These are phyloP conservation scores for Riparia riparia DNA, from an alignment of 2,113 vertebrate genomes.

Conservation along the genomic window DNA sequence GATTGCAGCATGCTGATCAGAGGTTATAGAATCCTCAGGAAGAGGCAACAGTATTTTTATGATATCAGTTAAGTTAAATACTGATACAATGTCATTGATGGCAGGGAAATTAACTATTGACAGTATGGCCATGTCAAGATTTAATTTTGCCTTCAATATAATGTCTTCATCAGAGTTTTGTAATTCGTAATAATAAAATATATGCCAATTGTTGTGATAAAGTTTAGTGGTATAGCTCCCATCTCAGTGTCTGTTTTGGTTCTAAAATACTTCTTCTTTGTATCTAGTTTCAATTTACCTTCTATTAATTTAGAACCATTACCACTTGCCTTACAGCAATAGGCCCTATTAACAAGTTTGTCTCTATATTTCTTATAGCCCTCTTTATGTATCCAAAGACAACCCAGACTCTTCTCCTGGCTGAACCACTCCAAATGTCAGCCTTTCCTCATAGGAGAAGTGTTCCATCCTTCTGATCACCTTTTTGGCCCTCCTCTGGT, in stretches of 20 bases:
- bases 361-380: neutral
- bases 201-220: neutral
- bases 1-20: neutral
- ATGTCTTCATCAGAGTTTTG: neutral
- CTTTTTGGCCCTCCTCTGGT: neutral
- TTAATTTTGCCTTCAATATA: neutral
- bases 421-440: neutral
- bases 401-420: accelerated
- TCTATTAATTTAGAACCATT: neutral
- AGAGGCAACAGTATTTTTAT: neutral
- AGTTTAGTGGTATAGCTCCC: neutral
- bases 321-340: neutral
- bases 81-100: neutral
- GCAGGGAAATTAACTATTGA: neutral
- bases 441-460: neutral
- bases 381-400: neutral
- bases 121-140: neutral
- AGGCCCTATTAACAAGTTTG: neutral
- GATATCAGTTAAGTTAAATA: neutral
- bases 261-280: neutral
- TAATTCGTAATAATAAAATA: neutral
- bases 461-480: neutral
- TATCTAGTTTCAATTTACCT: neutral
- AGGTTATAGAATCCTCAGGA: neutral
- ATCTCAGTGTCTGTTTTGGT: neutral